Percentiles rank a stretch among this genome's conserved stretches.
These are phyloP conservation scores for Scaptomyza caliginosa DNA, from an alignment of 2,888 invertebrate species.

Conservation along the genomic window DNA sequence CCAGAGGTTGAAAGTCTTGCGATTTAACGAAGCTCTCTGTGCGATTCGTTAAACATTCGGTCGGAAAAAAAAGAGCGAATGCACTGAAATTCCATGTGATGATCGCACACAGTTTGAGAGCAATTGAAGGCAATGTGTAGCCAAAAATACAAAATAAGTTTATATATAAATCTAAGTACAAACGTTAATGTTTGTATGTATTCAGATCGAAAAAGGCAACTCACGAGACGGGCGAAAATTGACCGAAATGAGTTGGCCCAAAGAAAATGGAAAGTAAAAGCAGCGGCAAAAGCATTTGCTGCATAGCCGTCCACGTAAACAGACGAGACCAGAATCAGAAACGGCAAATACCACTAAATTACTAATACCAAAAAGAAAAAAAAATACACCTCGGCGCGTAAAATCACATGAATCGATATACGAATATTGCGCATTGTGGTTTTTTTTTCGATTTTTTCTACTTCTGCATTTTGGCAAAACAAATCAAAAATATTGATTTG, in stretches of 20 bases:
- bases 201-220: constrained; percentile 22
- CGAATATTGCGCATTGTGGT: constrained; percentile 4
- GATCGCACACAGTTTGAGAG: constrained; percentile 61
- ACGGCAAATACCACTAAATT: constrained; percentile 6
- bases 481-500: constrained; percentile 10
- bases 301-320: constrained; percentile 70
- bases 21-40: constrained; percentile 12
- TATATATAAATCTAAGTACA: background rate
- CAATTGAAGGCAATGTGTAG: constrained; percentile 52
- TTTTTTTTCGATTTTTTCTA: background rate
- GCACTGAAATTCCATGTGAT: constrained; percentile 56
- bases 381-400: constrained; percentile 14
- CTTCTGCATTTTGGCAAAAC: no score
- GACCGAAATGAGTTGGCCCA: constrained; percentile 14
- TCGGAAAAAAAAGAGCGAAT: constrained; percentile 21
- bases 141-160: constrained; percentile 44
- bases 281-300: constrained; percentile 60
- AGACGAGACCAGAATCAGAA: constrained; percentile 55
- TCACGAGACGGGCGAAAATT: constrained; percentile 17
- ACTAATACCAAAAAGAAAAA: no score
- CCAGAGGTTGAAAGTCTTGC: constrained; percentile 13
- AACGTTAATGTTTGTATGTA: constrained; percentile 1
- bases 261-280: constrained; percentile 75
- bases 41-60: constrained; percentile 7
- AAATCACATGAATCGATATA: background rate